Percentiles rank a stretch among this genome's conserved stretches.
These are phyloP conservation scores for Linnaemya tessellans DNA, from an alignment of 2,888 invertebrate genomes.

Conservation along the genomic window DNA sequence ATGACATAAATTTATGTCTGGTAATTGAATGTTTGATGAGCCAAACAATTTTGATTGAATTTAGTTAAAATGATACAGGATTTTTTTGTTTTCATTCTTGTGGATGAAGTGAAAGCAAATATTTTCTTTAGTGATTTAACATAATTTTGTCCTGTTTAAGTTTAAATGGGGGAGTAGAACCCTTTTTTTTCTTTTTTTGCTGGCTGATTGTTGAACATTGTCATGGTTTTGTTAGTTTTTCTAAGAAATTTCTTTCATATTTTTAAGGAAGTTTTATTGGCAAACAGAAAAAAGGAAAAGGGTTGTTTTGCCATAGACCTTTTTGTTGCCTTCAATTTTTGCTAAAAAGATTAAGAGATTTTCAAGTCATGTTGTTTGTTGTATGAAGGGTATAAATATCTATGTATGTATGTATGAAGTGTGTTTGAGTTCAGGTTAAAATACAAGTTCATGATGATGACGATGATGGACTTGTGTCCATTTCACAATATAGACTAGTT, in stretches of 20 bases:
- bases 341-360: slow-evolving; percentile 80
- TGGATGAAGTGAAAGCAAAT: slow-evolving; percentile 25
- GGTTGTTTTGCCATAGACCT: slow-evolving; percentile 48
- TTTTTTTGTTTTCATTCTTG: slow-evolving; percentile 70
- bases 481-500: slow-evolving; percentile 37
- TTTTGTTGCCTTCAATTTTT: slow-evolving; percentile 55
- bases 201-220: slow-evolving; percentile 49
- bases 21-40: slow-evolving; percentile 82
- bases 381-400: neutral
- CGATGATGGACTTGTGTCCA: slow-evolving; percentile 78
- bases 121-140: slow-evolving; percentile 79
- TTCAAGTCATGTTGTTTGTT: slow-evolving; percentile 80
- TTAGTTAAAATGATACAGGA: slow-evolving; percentile 67
- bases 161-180: slow-evolving; percentile 59
- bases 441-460: slow-evolving; percentile 60
- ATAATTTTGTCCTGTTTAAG: slow-evolving; percentile 75
- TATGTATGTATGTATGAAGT: slow-evolving; percentile 4
- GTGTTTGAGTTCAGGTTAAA: slow-evolving; percentile 12
- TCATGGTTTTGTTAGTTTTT: slow-evolving; percentile 70
- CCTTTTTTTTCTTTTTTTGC: slow-evolving; percentile 51
- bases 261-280: slow-evolving; percentile 29
- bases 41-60: slow-evolving; percentile 82
- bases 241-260: slow-evolving; percentile 42
- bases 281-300: slow-evolving; percentile 70
- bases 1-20: slow-evolving; percentile 77